Conservation (phyloP, 2,797 vertebrate genomes). For the Coreius guichenoti region DNA sequence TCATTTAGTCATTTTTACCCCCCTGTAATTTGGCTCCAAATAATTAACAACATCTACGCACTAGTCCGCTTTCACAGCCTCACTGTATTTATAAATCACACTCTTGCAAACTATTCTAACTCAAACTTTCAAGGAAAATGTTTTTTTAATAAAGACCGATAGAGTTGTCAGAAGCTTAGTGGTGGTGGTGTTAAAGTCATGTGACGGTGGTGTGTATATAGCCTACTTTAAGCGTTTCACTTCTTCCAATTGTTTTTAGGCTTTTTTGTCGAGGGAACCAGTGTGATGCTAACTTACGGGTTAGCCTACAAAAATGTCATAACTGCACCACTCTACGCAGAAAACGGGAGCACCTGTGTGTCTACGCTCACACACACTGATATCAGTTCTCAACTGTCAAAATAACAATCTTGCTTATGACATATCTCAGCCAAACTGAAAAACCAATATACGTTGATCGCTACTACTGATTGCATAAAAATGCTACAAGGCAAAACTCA, state of each 20-base stretch:
- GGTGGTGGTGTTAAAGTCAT: neutral
- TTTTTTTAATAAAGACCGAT: neutral
- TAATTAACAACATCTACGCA: neutral
- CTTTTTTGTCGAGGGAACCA: neutral
- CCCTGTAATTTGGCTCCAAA: too few relatives aligned
- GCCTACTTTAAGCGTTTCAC: neutral
- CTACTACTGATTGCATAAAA: neutral
- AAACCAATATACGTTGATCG: neutral
- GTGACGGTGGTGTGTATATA: neutral
- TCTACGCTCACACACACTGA: neutral
- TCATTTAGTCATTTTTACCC: too few relatives aligned
- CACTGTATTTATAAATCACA: neutral
- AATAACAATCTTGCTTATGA: neutral
- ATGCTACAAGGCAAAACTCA: neutral
- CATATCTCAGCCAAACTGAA: neutral
- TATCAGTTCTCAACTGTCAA: neutral
- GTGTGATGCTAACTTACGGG: neutral
- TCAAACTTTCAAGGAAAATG: neutral
- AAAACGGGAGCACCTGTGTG: neutral
- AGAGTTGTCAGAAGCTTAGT: neutral
- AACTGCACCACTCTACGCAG: neutral
- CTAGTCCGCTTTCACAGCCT: neutral
- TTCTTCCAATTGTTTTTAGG: neutral
- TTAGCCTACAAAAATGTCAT: neutral
- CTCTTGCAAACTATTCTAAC: neutral